phyloP scores from a whole-genome alignment of 2,888 invertebrate species.

The Parelbella ahira region DNA sequence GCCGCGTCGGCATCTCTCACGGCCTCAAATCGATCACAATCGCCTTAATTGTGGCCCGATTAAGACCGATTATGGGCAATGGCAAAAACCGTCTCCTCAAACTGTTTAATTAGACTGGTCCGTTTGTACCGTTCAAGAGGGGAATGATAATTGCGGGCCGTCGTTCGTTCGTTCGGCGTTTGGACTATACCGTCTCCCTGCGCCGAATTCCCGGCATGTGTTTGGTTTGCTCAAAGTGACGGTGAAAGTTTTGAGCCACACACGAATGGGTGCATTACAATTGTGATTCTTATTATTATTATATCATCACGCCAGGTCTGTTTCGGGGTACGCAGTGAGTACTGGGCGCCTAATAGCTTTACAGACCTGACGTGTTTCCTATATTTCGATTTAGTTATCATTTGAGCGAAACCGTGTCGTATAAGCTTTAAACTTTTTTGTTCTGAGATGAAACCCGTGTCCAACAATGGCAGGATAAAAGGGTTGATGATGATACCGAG shows the following conservation, averaged over 20 bases:
- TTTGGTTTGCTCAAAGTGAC: slow-evolving; percentile 1
- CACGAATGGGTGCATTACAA: background rate
- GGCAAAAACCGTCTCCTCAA: slow-evolving; percentile 48
- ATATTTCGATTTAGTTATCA: no score
- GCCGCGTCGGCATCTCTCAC: slow-evolving; percentile 41
- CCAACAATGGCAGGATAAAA: no score
- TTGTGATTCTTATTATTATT: no score
- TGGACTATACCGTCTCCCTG: slow-evolving; percentile 13
- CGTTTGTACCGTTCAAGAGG: slow-evolving; percentile 28
- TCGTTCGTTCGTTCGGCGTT: background rate
- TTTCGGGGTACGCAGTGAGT: no score
- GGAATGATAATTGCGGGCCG: slow-evolving; percentile 26
- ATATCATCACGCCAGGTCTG: no score
- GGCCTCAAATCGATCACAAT: slow-evolving; percentile 52
- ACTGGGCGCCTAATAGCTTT: no score
- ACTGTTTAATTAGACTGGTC: slow-evolving; percentile 45
- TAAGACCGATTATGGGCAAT: slow-evolving; percentile 52
- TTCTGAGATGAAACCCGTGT: no score
- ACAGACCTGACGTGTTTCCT: no score
- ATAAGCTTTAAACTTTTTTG: no score
- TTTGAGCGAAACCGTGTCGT: no score
- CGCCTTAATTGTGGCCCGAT: slow-evolving; percentile 57
- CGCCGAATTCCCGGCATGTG: slow-evolving; percentile 12
- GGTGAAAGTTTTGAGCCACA: slow-evolving; percentile 9
- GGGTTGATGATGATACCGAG: no score